Conservation (phyloP, 2,888 invertebrate species). For the Diloba caeruleocephala region DNA sequence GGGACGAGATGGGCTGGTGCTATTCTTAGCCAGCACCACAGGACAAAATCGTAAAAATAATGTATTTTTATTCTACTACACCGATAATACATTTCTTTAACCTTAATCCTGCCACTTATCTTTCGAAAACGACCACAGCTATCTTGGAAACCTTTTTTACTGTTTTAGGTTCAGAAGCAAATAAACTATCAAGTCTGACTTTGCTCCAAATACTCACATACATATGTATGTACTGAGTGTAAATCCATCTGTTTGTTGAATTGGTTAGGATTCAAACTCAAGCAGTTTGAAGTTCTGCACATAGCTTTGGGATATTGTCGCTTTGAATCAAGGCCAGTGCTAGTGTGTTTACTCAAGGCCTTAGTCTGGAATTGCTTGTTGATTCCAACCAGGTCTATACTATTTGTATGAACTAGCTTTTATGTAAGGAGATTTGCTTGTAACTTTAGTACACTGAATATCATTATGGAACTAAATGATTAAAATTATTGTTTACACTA, state of each 20-base stretch:
- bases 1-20: too few relatives aligned
- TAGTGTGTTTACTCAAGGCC: slow-evolving; percentile 38
- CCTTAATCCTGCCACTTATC: too few relatives aligned
- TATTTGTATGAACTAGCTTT: slow-evolving; percentile 15
- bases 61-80: too few relatives aligned
- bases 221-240: slow-evolving; percentile 16
- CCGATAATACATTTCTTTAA: too few relatives aligned
- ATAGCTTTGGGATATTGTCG: slow-evolving; percentile 50
- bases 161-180: neutral
- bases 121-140: too few relatives aligned
- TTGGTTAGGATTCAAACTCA: slow-evolving; percentile 35
- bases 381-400: slow-evolving; percentile 23
- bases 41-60: too few relatives aligned
- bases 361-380: slow-evolving; percentile 39
- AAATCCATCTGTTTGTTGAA: slow-evolving; percentile 38
- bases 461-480: neutral
- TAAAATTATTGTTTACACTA: neutral
- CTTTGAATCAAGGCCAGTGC: slow-evolving; percentile 36
- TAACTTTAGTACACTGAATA: slow-evolving; percentile 7
- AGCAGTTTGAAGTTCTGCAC: slow-evolving; percentile 45
- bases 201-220: slow-evolving; percentile 16
- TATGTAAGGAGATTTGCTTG: neutral
- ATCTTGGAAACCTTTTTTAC: neutral
- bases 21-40: too few relatives aligned
- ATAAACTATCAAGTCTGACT: neutral